Conservation (phyloP, 2,797 vertebrate species). For the Neosilurus hyrtlii region DNA sequence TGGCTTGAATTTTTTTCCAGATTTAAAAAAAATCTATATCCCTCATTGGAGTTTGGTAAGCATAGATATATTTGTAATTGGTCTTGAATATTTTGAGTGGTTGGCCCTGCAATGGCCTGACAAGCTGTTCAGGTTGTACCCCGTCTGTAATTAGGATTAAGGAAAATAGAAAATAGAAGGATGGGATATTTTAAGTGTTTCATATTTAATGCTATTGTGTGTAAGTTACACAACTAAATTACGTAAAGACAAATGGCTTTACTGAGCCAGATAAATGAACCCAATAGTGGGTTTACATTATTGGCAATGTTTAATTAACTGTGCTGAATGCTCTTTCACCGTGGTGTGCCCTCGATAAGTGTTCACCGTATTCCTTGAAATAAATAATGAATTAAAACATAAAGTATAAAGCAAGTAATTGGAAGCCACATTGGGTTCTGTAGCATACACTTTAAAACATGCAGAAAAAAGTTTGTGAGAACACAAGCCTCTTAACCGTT, state of each 20-base stretch:
- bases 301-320: neutral
- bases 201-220: neutral
- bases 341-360: neutral
- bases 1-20: neutral
- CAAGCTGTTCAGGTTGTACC: too few species aligned
- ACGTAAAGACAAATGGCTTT: conserved; percentile 7
- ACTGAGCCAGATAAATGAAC: neutral
- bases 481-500: conserved; percentile 20
- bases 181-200: neutral
- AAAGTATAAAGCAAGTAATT: neutral
- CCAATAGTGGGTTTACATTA: neutral
- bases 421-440: neutral
- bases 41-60: neutral
- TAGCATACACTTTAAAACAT: neutral
- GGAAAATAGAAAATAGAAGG: too few species aligned
- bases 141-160: too few species aligned
- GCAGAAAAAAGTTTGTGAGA: neutral
- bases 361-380: neutral
- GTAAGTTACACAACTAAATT: conserved; percentile 13
- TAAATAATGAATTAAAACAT: neutral
- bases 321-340: neutral
- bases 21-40: neutral
- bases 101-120: too few species aligned
- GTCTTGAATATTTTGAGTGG: neutral
- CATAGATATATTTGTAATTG: neutral